Percentiles rank a stretch among this genome's conserved stretches.
phyloP scores from a whole-genome alignment of 2,113 vertebrate genomes.

The Tetraodon nigroviridis region DNA sequence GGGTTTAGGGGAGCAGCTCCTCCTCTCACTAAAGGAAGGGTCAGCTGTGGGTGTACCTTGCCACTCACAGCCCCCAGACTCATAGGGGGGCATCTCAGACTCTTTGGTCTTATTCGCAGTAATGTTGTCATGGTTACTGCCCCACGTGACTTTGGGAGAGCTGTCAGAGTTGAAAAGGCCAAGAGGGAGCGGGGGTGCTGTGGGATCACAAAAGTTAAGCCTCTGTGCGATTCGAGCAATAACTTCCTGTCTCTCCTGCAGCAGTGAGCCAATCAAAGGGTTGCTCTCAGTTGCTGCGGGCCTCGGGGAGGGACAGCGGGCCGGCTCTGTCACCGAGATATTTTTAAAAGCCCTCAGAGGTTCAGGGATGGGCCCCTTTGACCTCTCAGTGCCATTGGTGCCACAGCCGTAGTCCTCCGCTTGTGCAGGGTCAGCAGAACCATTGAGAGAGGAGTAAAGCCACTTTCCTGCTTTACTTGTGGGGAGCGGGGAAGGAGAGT shows the following conservation, averaged over 20 bases:
- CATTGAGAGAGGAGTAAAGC: conserved; percentile 69
- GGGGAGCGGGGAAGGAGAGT: conserved; percentile 67
- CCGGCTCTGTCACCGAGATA: conserved; percentile 78
- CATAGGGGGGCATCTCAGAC: conserved; percentile 56
- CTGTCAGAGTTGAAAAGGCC: conserved; percentile 70
- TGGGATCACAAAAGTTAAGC: conserved; percentile 92
- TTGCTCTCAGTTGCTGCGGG: conserved; percentile 80
- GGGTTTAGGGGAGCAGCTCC: conserved; percentile 74
- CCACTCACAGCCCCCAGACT: conserved; percentile 69
- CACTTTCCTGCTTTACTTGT: conserved; percentile 79
- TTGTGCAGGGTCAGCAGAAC: conserved; percentile 68
- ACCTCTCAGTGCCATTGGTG: conserved; percentile 56
- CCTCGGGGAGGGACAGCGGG: conserved; percentile 70
- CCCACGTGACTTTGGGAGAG: conserved; percentile 78
- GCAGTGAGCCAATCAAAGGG: conserved; percentile 90
- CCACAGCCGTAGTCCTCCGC: conserved; percentile 70
- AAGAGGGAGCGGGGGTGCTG: conserved; percentile 78
- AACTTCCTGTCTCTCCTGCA: conserved; percentile 95
- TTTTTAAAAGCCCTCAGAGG: conserved; percentile 83
- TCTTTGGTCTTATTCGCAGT: conserved; percentile 85
- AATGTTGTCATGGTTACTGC: conserved; percentile 63
- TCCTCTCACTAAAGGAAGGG: conserved; percentile 63
- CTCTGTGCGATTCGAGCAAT: conserved; percentile 97
- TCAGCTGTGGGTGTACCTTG: conserved; percentile 72
- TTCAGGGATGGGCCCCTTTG: conserved; percentile 70